Percentiles rank a stretch among this genome's conserved stretches.
Conservation (phyloP, 2,113 vertebrate species). For the Cnemophilus loriae region DNA sequence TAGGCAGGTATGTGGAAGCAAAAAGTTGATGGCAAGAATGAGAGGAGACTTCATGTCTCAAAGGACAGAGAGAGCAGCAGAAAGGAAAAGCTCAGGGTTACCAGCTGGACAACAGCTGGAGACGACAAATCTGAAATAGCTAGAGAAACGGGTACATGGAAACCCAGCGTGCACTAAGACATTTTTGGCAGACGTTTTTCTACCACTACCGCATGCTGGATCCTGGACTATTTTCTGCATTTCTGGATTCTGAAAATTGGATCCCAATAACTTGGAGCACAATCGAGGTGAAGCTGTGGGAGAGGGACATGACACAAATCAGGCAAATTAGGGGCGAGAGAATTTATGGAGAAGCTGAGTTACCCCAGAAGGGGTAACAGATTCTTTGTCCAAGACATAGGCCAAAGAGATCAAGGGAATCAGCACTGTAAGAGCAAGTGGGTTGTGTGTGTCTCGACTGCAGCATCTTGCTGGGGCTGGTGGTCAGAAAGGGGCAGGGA, state of each 20-base stretch:
- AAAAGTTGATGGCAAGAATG: not conserved
- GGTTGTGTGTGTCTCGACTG: accelerated
- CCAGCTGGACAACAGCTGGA: not conserved
- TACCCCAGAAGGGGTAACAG: not conserved
- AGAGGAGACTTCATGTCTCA: not conserved
- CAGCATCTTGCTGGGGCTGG: not conserved
- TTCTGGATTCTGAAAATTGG: not conserved
- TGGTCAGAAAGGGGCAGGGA: not conserved
- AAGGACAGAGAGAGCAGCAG: not conserved
- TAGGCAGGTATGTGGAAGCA: not conserved
- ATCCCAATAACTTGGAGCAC: not conserved
- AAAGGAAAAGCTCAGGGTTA: not conserved
- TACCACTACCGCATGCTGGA: not conserved
- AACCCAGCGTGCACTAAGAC: accelerated
- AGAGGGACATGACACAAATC: not conserved
- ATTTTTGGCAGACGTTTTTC: not conserved
- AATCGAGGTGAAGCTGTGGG: not conserved
- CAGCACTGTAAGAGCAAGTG: not conserved
- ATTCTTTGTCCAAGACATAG: not conserved
- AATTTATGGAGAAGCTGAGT: not conserved
- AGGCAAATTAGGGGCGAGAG: not conserved
- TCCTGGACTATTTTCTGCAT: not conserved
- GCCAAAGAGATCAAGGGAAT: not conserved
- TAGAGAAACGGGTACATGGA: not conserved
- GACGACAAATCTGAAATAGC: not conserved